Evolutionary conservation across 1,140 invertebrate genomes (phyloP), one percentile per base, ranked within the genome.

Genomic region (Hirudo medicinalis): DNA sequence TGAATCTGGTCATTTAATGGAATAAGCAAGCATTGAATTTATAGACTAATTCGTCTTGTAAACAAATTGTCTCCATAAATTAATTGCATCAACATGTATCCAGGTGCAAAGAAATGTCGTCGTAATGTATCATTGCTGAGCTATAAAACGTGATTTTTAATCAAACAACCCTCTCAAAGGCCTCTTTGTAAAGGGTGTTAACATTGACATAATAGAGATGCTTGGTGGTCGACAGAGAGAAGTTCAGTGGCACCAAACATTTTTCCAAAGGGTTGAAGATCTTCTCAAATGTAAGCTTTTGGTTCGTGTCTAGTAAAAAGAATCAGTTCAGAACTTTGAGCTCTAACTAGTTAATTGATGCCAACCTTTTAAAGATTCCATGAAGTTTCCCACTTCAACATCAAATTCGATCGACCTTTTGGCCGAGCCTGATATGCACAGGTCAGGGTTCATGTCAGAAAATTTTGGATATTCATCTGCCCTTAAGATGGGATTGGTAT

Each of bases 181-280:
- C n/a, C 19, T 75, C 69, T 25, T 74, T 71, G 57, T 70, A 79
- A 13, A 71, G 90, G 27, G 89, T 76, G n/a, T 87, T 87, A 75
- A 86, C 87, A 77, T 89, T 89, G n/a, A 89, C 88, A 69, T 89
- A 83, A 78, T 89, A 91, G 17, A 94, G 80, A 36, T 88, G 87
- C 80, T 91, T 93, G 0, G 90, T 87, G 74, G 91, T 85, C 43
- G 89, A 89, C 89, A 90, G 93, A n/a, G 89, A 91, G 49, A 87
- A 85, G 77, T 91, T 89, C 54, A 95, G 81, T 27, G 89, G 87
- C 13, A 84, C 85, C 32, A 86, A 85, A 0, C 88, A 78, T 74
- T 87, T 85, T 77, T 96, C 92, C 17, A 94, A 77, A 15, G 89
- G 89, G 70, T 87, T 79, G 71, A 94, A 86, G n/a, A 93, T 84